Base-by-base conservation (phyloP, 1,140 invertebrate genomes). In the Halictus rubicundus region DNA sequence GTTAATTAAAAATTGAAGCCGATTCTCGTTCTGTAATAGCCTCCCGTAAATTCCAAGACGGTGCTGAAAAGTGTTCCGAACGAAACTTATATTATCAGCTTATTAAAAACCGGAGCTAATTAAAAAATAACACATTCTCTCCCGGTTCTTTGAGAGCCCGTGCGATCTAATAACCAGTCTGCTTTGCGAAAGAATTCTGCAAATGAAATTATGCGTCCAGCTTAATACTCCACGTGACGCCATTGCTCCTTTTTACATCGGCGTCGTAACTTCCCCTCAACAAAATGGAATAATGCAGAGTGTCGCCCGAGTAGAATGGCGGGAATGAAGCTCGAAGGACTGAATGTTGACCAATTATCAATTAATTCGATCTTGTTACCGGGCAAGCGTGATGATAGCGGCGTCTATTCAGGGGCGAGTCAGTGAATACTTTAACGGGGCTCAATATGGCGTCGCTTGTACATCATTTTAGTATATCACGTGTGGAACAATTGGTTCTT, bases 291-390 rank as follows among this genome's bases (percentile, higher is more conserved):
- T 42, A 32, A 39, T 42, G 32, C 23, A 46, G n/a, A n/a, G 16
- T 27, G 42, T 73, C 7, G 21, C 25, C 6, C 23, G 19, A 14
- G 10, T 9, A 46, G 9, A 60, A 39, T n/a, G 9, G 14, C 2
- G 2, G 9, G 49, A 65, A 66, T 60, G 61, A 74, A 25, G 65
- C 49, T 57, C 61, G 68, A 71, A 65, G 21, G 19, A 12, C 16
- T n/a, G 54, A 71, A 68, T 68, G 68, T 71, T 59, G 52, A 68
- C 61, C 79, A 78, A 72, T 78, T 78, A 65, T 78, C 68, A 69
- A 78, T 70, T 69, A 78, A 78, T 78, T 81, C 60, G 27, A 46
- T 65, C 80, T 81, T 68, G 80, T 81, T 81, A 79, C 63, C 46
- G 72, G 54, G 16, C 54, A 74, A 42, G 42, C 63, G 71, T 60